Evolutionary conservation across 2,888 invertebrate genomes (phyloP), one percentile per base, ranked within the genome.

Genomic region (Lasioglossum oenotherae): DNA sequence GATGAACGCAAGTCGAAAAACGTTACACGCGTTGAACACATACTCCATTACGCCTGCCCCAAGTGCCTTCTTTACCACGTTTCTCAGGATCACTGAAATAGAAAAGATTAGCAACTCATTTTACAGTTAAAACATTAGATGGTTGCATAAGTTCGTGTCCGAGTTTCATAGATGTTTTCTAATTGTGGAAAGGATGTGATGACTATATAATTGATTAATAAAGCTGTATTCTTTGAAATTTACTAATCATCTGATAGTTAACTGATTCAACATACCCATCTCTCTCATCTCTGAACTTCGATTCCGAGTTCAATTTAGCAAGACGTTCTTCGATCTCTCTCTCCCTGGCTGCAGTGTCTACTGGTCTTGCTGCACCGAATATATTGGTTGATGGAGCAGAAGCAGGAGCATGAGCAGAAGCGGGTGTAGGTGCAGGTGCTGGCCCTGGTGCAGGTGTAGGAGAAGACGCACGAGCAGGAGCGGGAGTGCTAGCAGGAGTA

Each of bases 301-400:
- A 89, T 80, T 94, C 94, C 16, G 93, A 92, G 38, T 92, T 92
- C 27, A 90, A 91, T 92, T 97, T 97, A 49, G 97, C 97, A 76
- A 99, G 96, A 90, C 98, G 97, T 94, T 98, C 98, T 94, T 99
- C 99, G 88, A 99, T 99, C 96, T 98, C 98, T 79, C 98, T 96
- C 93, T 99, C 99, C 91, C 98, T 97, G 73, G 98, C 97, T 78
- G 98, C 97, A 2, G 99, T 99, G 94, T 99, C 99, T 0, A 99
- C 99, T 0, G 99, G 99, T 94, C 98, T 98, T 31, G 99, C 99
- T 49, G 97, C 97, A n/a, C 99, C 99, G 94, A 99, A 99, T 90
- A 99, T 98, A 82, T 97, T 98, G 74, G 97, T 96, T 0, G 97
- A 96, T 2, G 97, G 95, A 77, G 96, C 96, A 16, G 96, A 96